Conservation (phyloP, 2,113 vertebrate genomes). For the Anseranas semipalmata region DNA sequence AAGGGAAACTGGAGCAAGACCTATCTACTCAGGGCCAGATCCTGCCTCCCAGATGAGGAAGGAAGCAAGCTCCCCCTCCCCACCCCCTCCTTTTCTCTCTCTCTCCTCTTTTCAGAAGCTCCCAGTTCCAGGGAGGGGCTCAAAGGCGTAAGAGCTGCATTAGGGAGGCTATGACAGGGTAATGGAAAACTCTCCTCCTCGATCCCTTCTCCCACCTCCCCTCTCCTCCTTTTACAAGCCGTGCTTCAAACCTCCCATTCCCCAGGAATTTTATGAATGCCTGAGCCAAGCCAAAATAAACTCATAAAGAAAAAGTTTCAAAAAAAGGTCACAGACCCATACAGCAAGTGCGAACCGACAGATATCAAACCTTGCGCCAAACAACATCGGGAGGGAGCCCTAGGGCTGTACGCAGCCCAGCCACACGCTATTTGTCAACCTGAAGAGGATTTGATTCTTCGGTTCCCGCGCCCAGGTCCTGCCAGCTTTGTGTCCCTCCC, state of each 20-base stretch:
- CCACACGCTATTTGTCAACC: background rate
- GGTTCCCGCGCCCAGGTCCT: background rate
- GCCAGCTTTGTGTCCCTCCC: background rate
- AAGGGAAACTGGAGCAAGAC: slow-evolving; percentile 84
- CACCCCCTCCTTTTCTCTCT: background rate
- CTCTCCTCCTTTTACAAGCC: slow-evolving; percentile 82
- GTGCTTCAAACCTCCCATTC: slow-evolving; percentile 78
- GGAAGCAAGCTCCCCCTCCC: background rate
- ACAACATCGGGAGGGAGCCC: background rate
- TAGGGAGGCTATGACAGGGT: slow-evolving; percentile 67
- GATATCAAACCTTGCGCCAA: slow-evolving; percentile 66
- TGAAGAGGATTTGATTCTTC: background rate
- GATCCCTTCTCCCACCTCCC: slow-evolving; percentile 67
- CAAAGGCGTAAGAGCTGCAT: slow-evolving; percentile 28
- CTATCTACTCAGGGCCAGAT: slow-evolving; percentile 52
- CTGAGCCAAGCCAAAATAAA: slow-evolving; percentile 84
- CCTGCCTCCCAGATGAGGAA: slow-evolving; percentile 14
- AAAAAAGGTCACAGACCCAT: slow-evolving; percentile 79
- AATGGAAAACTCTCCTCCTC: slow-evolving; percentile 70
- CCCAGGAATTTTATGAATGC: slow-evolving; percentile 88
- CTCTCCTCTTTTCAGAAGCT: slow-evolving; percentile 56
- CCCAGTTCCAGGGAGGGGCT: slow-evolving; percentile 43
- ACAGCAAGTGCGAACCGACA: slow-evolving; percentile 78
- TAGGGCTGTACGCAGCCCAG: fast-evolving
- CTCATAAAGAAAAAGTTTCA: slow-evolving; percentile 82